Conservation (phyloP, 2,113 vertebrate genomes). For the Bubo blakistoni region DNA sequence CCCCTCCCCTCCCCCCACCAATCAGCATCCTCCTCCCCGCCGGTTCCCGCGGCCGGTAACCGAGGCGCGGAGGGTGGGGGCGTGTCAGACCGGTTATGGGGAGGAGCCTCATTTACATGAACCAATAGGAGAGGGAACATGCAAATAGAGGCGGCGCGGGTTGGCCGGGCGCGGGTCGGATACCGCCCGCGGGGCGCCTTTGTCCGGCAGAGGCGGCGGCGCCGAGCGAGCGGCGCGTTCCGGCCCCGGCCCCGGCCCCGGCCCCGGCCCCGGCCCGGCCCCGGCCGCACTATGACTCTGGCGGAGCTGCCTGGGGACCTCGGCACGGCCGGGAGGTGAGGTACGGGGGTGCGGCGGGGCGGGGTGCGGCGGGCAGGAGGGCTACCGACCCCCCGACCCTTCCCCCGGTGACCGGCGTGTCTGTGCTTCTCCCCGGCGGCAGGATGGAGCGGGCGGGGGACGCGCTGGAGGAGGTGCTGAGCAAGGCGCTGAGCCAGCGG, state of each 20-base stretch:
- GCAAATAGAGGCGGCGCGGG: slow-evolving; percentile 34
- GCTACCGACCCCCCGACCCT: not conserved
- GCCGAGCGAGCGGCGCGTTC: not conserved
- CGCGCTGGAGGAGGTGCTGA: slow-evolving; percentile 89
- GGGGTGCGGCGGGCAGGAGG: not conserved
- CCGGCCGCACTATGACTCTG: slow-evolving; percentile 72
- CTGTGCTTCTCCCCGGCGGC: not conserved
- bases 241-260: not conserved
- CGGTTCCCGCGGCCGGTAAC: not conserved
- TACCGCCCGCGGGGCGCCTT: slow-evolving; percentile 42
- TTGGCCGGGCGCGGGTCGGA: slow-evolving; percentile 46
- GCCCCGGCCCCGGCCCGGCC: not conserved
- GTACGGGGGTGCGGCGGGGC: not conserved
- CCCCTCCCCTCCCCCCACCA: not conserved
- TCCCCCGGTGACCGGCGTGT: not conserved
- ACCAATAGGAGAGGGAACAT: slow-evolving; percentile 20
- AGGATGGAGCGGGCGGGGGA: slow-evolving; percentile 92
- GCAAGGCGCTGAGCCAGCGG: slow-evolving; percentile 87
- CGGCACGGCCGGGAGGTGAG: slow-evolving; percentile 67
- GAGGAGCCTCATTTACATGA: slow-evolving; percentile 43
- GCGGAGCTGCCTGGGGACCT: slow-evolving; percentile 73
- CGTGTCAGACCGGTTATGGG: not conserved
- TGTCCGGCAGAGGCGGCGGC: slow-evolving; percentile 42
- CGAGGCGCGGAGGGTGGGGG: not conserved
- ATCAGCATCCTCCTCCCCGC: not conserved